These are phyloP conservation scores for Platichthys flesus DNA, from an alignment of 2,113 vertebrate genomes.

Conservation along the genomic window DNA sequence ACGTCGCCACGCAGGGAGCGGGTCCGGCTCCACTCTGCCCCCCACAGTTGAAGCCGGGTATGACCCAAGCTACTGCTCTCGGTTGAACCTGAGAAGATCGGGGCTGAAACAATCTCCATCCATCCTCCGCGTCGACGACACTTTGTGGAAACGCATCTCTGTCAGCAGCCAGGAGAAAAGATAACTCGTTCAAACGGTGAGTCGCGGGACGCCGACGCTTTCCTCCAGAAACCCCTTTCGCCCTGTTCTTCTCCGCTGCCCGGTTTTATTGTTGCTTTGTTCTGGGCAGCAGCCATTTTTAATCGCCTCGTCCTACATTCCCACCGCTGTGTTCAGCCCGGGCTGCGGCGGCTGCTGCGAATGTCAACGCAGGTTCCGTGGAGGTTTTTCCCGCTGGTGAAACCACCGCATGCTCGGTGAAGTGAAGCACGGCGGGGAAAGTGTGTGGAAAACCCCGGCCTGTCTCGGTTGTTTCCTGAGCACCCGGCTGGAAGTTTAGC, in stretches of 20 bases:
- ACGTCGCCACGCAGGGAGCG: constrained; percentile 55
- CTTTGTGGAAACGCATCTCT: constrained; percentile 71
- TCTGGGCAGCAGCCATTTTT: constrained; percentile 87
- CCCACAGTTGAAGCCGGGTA: constrained; percentile 80
- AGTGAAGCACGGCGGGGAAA: too few species aligned
- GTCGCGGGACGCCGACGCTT: constrained; percentile 41
- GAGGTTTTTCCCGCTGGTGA: neutral
- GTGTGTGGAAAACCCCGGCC: neutral
- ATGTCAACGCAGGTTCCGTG: neutral
- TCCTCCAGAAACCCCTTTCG: constrained; percentile 12
- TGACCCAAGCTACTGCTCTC: constrained; percentile 64
- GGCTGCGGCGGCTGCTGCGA: constrained; percentile 5
- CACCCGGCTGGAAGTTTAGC: constrained; percentile 46
- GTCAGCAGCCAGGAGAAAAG: constrained; percentile 57
- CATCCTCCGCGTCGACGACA: constrained; percentile 74
- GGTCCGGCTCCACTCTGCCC: constrained; percentile 34
- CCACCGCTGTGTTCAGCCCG: constrained; percentile 54
- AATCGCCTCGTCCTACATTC: constrained; percentile 81
- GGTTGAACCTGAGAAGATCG: constrained; percentile 65
- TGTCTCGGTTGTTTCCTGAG: constrained; percentile 38
- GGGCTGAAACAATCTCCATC: constrained; percentile 80
- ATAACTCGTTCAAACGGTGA: constrained; percentile 74
- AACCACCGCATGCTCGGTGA: too few species aligned
- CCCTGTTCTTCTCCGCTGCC: constrained; percentile 55
- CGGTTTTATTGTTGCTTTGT: constrained; percentile 86